Conservation (phyloP, 1,140 invertebrate genomes). For the Lerema accius region DNA sequence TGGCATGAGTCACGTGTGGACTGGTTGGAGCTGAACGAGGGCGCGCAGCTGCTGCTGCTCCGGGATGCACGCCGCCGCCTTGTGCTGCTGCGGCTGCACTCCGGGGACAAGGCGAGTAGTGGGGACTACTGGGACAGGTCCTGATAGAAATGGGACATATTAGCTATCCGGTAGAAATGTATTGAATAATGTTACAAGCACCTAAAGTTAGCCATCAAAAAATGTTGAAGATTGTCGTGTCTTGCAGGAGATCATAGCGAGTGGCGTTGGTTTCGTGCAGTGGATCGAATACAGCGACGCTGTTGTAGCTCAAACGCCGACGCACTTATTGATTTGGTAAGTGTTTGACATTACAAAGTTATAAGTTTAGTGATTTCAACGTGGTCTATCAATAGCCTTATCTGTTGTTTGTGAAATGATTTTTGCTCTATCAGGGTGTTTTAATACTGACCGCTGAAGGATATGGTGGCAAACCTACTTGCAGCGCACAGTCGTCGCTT, state of each 20-base stretch:
- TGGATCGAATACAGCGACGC: constrained; percentile 99
- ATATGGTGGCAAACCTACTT: too few species aligned
- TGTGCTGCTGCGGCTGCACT: constrained; percentile 71
- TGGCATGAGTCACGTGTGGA: constrained; percentile 96
- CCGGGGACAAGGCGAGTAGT: constrained; percentile 65
- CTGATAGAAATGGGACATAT: constrained; percentile 36
- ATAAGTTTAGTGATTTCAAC: too few species aligned
- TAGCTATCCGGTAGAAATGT: too few species aligned
- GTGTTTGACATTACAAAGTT: constrained; percentile 58
- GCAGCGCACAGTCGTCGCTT: too few species aligned
- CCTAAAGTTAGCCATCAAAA: too few species aligned
- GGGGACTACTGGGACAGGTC: too few species aligned
- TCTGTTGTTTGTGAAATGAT: too few species aligned
- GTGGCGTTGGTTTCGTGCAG: constrained; percentile 89
- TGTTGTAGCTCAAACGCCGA: constrained; percentile 95
- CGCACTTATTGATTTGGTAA: constrained; percentile 97
- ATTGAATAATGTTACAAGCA: too few species aligned
- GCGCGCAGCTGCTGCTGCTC: constrained; percentile 93
- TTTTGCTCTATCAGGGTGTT: too few species aligned
- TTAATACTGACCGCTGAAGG: too few species aligned
- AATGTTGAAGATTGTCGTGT: too few species aligned
- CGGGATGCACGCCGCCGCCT: constrained; percentile 88
- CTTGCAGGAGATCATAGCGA: constrained; percentile 84
- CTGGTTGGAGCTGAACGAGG: constrained; percentile 99
- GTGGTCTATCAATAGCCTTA: too few species aligned